Percentiles rank a stretch among this genome's conserved stretches.
Evolutionary conservation across 2,113 vertebrate species (phyloP).

Genomic region (Bungarus multicinctus): DNA sequence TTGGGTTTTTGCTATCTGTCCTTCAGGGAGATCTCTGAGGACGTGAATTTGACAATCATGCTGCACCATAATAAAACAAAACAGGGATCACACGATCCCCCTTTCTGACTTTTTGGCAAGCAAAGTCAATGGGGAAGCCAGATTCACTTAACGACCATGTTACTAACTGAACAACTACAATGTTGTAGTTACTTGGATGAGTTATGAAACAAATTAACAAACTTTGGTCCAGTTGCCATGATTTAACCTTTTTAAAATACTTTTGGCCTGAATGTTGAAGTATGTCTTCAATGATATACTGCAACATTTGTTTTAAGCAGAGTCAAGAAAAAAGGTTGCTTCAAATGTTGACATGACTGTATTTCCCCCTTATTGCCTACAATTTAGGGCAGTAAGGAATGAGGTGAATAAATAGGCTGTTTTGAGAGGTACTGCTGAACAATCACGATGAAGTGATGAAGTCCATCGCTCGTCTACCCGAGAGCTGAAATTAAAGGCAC

Average conservation of each 20-base stretch:
- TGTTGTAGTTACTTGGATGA: not conserved
- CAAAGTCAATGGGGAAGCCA: too few species aligned
- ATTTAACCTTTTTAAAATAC: not conserved
- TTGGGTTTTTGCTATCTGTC: too few species aligned
- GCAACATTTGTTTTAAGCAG: not conserved
- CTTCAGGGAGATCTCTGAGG: too few species aligned
- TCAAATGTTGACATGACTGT: not conserved
- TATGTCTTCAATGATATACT: not conserved
- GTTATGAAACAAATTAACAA: not conserved
- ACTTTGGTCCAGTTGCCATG: not conserved
- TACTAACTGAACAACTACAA: not conserved
- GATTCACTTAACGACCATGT: too few species aligned
- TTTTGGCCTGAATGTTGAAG: not conserved
- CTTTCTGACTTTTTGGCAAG: too few species aligned
- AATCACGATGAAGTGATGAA: not conserved
- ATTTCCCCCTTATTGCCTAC: not conserved
- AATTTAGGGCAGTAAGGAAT: not conserved
- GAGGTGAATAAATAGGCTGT: not conserved
- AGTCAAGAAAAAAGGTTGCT: constrained; percentile 45
- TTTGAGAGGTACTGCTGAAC: not conserved
- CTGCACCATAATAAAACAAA: too few species aligned
- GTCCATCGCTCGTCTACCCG: too few species aligned
- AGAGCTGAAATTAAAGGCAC: not conserved
- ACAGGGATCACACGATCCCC: too few species aligned
- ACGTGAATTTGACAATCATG: too few species aligned